Percentiles rank a stretch among this genome's conserved stretches.
Evolutionary conservation across 92 coral and sea anemone species (phyloP).

Genomic region (Epizoanthus stellaris): DNA sequence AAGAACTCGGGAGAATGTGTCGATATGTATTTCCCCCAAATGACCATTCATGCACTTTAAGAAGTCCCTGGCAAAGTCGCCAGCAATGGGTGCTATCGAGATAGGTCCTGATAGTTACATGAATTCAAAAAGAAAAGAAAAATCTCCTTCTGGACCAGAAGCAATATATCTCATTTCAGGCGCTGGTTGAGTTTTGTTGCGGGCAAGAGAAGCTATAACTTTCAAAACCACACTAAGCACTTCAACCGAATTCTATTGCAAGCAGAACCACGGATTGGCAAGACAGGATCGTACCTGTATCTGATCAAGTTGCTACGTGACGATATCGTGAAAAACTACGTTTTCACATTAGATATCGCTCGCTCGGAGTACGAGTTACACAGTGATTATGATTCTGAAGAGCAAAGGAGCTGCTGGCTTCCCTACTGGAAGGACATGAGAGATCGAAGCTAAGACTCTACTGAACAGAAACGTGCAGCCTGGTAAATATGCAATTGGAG

Average conservation of each 20-base stretch:
- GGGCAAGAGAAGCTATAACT: slow-evolving; percentile 42
- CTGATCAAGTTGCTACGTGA: slow-evolving; percentile 36
- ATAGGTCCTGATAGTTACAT: slow-evolving; percentile 39
- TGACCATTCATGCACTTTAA: neutral
- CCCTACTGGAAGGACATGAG: too few species aligned
- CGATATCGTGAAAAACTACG: slow-evolving; percentile 9
- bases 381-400: too few species aligned
- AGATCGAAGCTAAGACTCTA: too few species aligned
- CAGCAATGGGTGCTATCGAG: slow-evolving; percentile 32
- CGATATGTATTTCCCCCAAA: slow-evolving; percentile 12
- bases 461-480: too few species aligned
- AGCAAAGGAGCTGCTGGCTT: too few species aligned
- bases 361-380: too few species aligned
- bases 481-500: too few species aligned
- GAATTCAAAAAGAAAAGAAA: neutral
- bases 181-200: slow-evolving; percentile 53
- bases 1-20: slow-evolving; percentile 60
- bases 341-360: too few species aligned
- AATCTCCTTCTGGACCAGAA: neutral
- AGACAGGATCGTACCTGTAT: slow-evolving; percentile 52
- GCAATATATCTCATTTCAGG: neutral
- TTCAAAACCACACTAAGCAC: neutral
- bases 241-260: too few species aligned
- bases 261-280: slow-evolving; percentile 12
- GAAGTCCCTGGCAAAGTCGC: neutral